These are phyloP conservation scores for Brienomyrus brachyistius DNA, from an alignment of 2,113 vertebrate species.

Conservation along the genomic window DNA sequence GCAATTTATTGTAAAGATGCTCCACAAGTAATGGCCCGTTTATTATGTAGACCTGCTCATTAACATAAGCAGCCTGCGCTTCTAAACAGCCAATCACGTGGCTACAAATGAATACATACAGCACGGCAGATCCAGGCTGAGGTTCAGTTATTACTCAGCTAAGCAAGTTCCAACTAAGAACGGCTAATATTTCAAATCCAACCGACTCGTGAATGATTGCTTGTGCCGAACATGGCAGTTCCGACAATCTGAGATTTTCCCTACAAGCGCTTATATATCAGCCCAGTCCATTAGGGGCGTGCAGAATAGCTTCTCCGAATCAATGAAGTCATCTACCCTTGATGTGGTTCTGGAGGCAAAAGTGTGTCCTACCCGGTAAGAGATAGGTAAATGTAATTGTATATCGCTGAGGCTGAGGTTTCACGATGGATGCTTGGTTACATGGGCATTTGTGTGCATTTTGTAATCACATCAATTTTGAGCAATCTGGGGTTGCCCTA, in stretches of 20 bases:
- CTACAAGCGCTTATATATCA: not conserved
- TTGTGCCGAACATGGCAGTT: not conserved
- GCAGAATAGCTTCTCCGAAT: not conserved
- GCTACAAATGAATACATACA: not conserved
- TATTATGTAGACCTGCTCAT: not conserved
- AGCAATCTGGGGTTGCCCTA: not conserved
- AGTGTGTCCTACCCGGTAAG: not conserved
- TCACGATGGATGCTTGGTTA: not conserved
- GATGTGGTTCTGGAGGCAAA: not conserved
- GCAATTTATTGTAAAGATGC: not conserved
- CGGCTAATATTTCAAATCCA: not conserved
- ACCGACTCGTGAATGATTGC: not conserved
- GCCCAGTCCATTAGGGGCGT: not conserved
- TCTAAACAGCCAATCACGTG: not conserved
- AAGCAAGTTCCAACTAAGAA: not conserved
- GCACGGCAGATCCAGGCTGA: not conserved
- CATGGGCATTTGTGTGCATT: not conserved
- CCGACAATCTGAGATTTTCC: not conserved
- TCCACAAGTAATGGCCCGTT: not conserved
- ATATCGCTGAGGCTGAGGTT: not conserved
- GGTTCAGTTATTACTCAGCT: not conserved
- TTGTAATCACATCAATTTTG: not conserved
- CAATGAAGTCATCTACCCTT: not conserved
- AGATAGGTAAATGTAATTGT: not conserved
- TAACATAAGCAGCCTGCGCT: not conserved